Percentiles rank a stretch among this genome's conserved stretches.
Evolutionary conservation across 1,140 invertebrate genomes (phyloP).

Genomic region (Pseudomyrmex gracilis): DNA sequence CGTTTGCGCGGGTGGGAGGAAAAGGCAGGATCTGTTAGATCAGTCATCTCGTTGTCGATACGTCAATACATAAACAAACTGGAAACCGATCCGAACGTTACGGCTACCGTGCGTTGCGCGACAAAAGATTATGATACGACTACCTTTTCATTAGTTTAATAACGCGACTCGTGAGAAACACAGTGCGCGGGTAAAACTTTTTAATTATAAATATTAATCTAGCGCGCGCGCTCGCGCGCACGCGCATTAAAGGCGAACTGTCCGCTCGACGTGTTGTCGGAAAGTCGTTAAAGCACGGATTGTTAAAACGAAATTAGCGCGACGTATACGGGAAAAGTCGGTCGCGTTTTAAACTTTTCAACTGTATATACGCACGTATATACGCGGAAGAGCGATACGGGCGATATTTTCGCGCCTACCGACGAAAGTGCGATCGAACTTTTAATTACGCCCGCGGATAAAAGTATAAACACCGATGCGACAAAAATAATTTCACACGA

Average conservation of each 20-base stretch:
- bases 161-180: constrained; percentile 33
- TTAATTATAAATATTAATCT: constrained; percentile 60
- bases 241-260: constrained; percentile 28
- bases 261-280: constrained; percentile 32
- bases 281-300: constrained; percentile 41
- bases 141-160: constrained; percentile 53
- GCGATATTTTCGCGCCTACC: neutral
- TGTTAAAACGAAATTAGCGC: constrained; percentile 52
- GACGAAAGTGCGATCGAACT: constrained; percentile 22
- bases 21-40: neutral
- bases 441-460: constrained; percentile 17
- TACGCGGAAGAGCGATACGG: neutral
- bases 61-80: neutral
- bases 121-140: constrained; percentile 44
- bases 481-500: constrained; percentile 19
- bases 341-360: constrained; percentile 31
- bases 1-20: neutral
- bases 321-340: constrained; percentile 11
- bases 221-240: neutral
- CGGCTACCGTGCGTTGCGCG: neutral
- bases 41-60: neutral
- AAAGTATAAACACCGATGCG: neutral
- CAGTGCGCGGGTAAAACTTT: constrained; percentile 21
- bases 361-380: neutral
- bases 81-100: constrained; percentile 17